phyloP scores from a whole-genome alignment of 1,140 invertebrate species.

The Pseudomyrmex sp. region DNA sequence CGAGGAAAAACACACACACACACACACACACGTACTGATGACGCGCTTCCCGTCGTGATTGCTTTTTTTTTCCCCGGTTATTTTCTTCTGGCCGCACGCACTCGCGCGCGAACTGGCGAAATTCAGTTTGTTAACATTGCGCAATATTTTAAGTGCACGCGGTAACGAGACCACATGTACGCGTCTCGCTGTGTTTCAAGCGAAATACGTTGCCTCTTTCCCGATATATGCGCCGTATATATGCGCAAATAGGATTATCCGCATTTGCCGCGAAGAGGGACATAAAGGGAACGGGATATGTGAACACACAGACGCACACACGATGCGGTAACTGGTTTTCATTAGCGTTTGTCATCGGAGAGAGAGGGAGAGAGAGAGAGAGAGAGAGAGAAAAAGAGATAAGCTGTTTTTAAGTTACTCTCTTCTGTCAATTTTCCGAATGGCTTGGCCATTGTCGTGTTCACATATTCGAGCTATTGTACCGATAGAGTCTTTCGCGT shows the following conservation, averaged over 20 bases:
- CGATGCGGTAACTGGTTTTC: background rate
- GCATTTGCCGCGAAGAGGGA: slow-evolving; percentile 1
- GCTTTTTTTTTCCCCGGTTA: background rate
- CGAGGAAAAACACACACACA: no score
- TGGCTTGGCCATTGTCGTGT: background rate
- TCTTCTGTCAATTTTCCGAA: slow-evolving; percentile 2
- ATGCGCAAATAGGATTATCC: slow-evolving; percentile 16
- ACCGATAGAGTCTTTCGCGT: background rate
- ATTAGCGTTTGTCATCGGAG: background rate
- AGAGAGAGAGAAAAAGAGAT: background rate
- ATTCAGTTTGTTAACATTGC: slow-evolving; percentile 33
- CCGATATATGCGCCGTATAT: background rate
- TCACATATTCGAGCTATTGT: background rate
- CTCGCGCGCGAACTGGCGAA: background rate
- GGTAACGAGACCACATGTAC: background rate
- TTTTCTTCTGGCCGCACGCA: background rate
- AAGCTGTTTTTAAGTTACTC: background rate
- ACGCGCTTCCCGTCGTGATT: background rate
- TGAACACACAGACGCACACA: no score
- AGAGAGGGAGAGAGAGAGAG: background rate
- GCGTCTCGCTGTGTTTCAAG: background rate
- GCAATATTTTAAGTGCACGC: slow-evolving; percentile 33
- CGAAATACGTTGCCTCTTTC: background rate
- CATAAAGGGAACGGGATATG: background rate
- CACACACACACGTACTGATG: no score